phyloP scores from a whole-genome alignment of 2,797 vertebrate species.

The Phrynocephalus forsythii region DNA sequence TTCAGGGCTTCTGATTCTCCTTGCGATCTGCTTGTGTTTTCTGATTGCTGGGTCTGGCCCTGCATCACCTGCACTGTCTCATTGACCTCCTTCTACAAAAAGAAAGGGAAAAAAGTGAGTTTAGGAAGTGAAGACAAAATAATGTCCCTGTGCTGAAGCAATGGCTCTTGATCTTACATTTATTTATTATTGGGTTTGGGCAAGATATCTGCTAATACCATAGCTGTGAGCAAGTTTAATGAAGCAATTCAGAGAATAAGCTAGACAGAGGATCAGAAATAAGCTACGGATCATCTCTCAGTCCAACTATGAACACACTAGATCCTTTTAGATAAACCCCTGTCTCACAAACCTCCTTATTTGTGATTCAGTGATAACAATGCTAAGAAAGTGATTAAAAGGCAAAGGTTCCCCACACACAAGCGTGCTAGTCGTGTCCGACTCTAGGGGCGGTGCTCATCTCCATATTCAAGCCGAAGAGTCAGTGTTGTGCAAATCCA shows the following conservation, averaged over 20 bases:
- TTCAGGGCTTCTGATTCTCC: constrained; percentile 77
- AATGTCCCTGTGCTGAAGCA: background rate
- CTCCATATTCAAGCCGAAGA: too few species aligned
- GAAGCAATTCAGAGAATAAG: background rate
- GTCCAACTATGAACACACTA: background rate
- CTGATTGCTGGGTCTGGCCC: constrained; percentile 78
- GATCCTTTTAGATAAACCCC: background rate
- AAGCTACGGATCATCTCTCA: background rate
- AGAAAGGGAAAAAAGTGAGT: background rate
- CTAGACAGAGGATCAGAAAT: too few species aligned
- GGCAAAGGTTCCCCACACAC: too few species aligned
- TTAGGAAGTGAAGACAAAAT: background rate
- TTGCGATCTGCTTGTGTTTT: constrained; percentile 69
- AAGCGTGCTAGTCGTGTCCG: too few species aligned
- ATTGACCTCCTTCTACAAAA: constrained; percentile 86
- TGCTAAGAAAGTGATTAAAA: background rate
- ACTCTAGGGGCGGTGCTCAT: too few species aligned
- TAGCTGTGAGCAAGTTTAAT: constrained; percentile 5
- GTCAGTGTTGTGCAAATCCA: too few species aligned
- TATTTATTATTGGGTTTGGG: background rate
- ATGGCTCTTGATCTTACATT: background rate
- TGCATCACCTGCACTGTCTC: constrained; percentile 77
- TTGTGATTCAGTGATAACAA: background rate
- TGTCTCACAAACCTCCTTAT: background rate
- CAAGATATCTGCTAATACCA: rapidly evolving